These are phyloP conservation scores for Dicrostonyx torquatus DNA, from an alignment of 2,797 vertebrate genomes.

Conservation along the genomic window DNA sequence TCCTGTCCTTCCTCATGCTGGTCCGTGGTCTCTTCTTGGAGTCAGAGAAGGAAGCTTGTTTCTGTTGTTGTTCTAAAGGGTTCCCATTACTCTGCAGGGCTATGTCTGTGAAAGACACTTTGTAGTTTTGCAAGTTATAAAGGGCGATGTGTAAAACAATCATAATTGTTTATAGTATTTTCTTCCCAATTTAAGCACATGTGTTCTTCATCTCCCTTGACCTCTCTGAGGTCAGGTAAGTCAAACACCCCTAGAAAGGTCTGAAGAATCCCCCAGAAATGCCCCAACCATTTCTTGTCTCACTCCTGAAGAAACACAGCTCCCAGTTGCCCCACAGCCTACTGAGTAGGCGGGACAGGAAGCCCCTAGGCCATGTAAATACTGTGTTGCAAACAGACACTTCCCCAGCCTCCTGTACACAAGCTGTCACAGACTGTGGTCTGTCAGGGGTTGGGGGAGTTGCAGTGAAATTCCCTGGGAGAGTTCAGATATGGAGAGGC, in stretches of 20 bases:
- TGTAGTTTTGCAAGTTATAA: not conserved
- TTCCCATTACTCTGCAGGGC: not conserved
- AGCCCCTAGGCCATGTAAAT: conserved; percentile 67
- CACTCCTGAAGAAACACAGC: conserved; percentile 33
- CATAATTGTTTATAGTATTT: not conserved
- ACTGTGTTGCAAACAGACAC: conserved; percentile 69
- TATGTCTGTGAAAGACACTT: not conserved
- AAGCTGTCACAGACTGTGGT: conserved; percentile 45
- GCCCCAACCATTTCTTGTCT: not conserved
- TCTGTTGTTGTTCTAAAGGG: not conserved
- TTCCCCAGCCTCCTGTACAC: conserved; percentile 62
- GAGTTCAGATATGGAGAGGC: not conserved
- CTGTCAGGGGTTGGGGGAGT: not conserved
- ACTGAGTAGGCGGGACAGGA: conserved; percentile 63
- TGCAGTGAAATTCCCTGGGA: not conserved
- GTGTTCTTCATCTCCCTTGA: not conserved
- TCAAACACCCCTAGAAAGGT: not conserved
- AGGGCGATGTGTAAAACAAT: not conserved
- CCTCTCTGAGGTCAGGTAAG: not conserved
- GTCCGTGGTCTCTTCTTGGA: not conserved
- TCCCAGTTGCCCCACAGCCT: conserved; percentile 61
- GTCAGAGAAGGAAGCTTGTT: not conserved
- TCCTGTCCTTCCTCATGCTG: not conserved
- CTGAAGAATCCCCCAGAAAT: conserved; percentile 37
- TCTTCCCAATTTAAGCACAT: not conserved